Evolutionary conservation across 2,888 invertebrate genomes (phyloP), one percentile per base, ranked within the genome.

Genomic region (Hydriomena furcata): DNA sequence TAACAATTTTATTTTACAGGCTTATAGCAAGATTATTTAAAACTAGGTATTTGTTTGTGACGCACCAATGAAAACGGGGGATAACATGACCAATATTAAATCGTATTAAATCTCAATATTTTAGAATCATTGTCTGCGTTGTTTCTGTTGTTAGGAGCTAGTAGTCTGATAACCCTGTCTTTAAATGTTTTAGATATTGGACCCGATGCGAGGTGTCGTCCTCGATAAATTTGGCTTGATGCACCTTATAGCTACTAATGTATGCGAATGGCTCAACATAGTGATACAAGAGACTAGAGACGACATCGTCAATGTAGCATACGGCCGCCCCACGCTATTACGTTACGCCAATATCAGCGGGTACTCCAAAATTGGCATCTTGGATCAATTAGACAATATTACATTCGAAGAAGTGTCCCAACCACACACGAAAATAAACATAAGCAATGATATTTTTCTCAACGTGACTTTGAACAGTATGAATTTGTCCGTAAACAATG

Each of bases 171-270:
- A n/a, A n/a, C n/a, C n/a, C n/a, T n/a, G n/a, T n/a, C n/a, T n/a
- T n/a, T n/a, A n/a, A n/a, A n/a, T n/a, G n/a, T n/a, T 73, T 20
- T 73, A 90, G 90, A 77, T 86, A 48, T 62, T 90, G 37, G 82
- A 87, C 51, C 88, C 88, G 6, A 88, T 90, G 87, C 74, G 87
- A 52, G 90, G 89, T 6, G 82, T 89, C 2, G 88, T 90, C 0
- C 60, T 90, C 2, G 87, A 89, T n/a, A 93, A 97, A 62, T 96
- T 98, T 65, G 98, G 98, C 0, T 90, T 98, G 7, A 98, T 98
- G 97, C 98, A 98, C 76, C 92, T 97, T 91, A 94, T 98, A 55
- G 98, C 97, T 1, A 97, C 97, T 7, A 98, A 98, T 76, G 87
- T 98, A 7, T 98, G 97, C 82, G 97, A 98, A 68, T 98, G 98